Percentiles rank a stretch among this genome's conserved stretches.
Conservation (phyloP, 2,113 vertebrate genomes). For the Rhizomys pruinosus region DNA sequence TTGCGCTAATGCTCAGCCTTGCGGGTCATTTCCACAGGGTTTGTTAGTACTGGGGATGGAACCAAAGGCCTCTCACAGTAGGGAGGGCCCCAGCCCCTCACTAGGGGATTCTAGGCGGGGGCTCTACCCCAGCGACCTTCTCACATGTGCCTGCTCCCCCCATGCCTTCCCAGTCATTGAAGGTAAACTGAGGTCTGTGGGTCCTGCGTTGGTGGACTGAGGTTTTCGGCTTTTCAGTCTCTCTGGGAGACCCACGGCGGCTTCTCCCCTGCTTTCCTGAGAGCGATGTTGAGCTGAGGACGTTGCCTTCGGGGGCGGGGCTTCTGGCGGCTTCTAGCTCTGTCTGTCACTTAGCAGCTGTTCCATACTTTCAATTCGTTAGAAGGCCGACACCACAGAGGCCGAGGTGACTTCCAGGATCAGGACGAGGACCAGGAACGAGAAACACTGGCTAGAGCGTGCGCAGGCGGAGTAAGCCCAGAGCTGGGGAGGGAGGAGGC, state of each 20-base stretch:
- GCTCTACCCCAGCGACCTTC: background rate
- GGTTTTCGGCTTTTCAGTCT: background rate
- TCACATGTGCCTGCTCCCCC: background rate
- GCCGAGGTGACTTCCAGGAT: background rate
- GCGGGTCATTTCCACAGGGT: background rate
- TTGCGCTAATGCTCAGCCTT: background rate
- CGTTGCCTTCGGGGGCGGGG: background rate
- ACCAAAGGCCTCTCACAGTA: no score
- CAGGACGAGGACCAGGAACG: background rate
- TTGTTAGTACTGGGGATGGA: background rate
- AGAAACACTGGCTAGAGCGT: background rate
- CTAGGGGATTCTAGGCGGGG: no score
- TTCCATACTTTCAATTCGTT: background rate
- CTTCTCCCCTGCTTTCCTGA: accelerated
- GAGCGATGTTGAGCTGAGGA: no score
- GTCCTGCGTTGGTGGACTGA: accelerated
- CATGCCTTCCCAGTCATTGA: background rate
- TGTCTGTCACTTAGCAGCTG: background rate
- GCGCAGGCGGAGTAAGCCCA: no score
- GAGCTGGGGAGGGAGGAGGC: no score
- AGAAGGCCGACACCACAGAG: background rate
- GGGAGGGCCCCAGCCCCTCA: no score
- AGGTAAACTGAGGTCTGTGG: no score
- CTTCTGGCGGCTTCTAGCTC: no score
- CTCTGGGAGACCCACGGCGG: background rate